These are phyloP conservation scores for Zaprionus ornatus DNA, from an alignment of 1,140 invertebrate species.

Conservation along the genomic window DNA sequence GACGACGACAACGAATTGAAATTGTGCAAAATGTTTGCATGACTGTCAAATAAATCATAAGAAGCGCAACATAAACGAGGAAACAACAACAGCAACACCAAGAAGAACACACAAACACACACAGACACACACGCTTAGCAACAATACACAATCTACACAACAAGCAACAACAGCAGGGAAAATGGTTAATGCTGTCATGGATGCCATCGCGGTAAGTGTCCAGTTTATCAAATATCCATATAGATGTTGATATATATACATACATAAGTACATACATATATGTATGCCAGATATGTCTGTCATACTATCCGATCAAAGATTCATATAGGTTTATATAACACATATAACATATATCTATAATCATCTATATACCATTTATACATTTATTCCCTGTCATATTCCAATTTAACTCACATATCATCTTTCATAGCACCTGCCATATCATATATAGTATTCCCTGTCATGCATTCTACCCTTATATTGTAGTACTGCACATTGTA, in stretches of 20 bases:
- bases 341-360: too few relatives aligned
- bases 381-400: not conserved
- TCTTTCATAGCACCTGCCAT: not conserved
- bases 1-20: slow-evolving; percentile 50
- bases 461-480: too few relatives aligned
- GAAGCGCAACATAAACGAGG: slow-evolving; percentile 28
- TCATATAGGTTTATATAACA: too few relatives aligned
- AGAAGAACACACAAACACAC: slow-evolving; percentile 12
- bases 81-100: slow-evolving; percentile 11
- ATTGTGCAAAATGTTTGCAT: slow-evolving; percentile 68
- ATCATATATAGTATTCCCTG: not conserved
- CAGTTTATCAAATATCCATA: slow-evolving; percentile 50
- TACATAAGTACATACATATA: not conserved
- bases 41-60: slow-evolving; percentile 73
- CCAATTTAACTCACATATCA: not conserved
- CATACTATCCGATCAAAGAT: too few relatives aligned
- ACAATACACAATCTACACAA: slow-evolving; percentile 5
- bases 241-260: not conserved
- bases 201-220: slow-evolving; percentile 84
- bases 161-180: slow-evolving; percentile 22
- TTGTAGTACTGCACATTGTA: not conserved
- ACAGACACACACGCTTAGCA: slow-evolving; percentile 19
- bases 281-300: not conserved
- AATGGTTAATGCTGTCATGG: slow-evolving; percentile 83
- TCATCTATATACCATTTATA: too few relatives aligned